These are phyloP conservation scores for Agrilus biguttatus DNA, from an alignment of 2,888 invertebrate genomes.

Conservation along the genomic window DNA sequence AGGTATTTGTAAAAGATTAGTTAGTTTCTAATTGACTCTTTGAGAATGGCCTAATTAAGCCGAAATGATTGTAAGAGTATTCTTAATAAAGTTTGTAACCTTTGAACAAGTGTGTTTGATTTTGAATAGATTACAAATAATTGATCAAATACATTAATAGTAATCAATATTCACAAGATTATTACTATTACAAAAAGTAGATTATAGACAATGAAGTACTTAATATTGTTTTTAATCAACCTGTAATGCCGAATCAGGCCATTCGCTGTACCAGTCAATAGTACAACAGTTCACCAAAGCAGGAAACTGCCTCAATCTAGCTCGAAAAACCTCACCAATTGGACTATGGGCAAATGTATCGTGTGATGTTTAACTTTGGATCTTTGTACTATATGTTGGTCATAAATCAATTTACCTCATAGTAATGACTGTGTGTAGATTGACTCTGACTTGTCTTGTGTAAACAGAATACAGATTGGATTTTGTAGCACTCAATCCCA, in stretches of 20 bases:
- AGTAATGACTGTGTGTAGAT: constrained; percentile 66
- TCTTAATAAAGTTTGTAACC: too few species aligned
- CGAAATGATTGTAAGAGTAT: too few species aligned
- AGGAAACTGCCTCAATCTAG: constrained; percentile 72
- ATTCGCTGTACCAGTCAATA: constrained; percentile 86
- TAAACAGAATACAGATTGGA: constrained; percentile 76
- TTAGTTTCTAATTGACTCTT: too few species aligned
- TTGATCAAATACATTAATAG: too few species aligned
- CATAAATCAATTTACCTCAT: constrained; percentile 40
- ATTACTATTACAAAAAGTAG: too few species aligned
- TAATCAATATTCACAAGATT: too few species aligned
- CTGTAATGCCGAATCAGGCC: constrained; percentile 74
- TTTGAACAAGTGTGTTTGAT: too few species aligned
- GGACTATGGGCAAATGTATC: constrained; percentile 39
- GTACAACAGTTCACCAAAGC: constrained; percentile 86
- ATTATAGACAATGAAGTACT: not conserved
- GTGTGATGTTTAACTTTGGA: not conserved
- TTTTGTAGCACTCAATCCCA: constrained; percentile 62
- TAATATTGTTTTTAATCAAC: constrained; percentile 29
- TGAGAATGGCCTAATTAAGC: too few species aligned
- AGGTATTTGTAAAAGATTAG: too few species aligned
- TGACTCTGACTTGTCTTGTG: constrained; percentile 61
- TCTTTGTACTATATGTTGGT: not conserved
- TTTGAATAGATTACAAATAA: too few species aligned
- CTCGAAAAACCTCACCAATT: constrained; percentile 68